phyloP scores from a whole-genome alignment of 1,140 invertebrate genomes.

The Conus ventricosus region DNA sequence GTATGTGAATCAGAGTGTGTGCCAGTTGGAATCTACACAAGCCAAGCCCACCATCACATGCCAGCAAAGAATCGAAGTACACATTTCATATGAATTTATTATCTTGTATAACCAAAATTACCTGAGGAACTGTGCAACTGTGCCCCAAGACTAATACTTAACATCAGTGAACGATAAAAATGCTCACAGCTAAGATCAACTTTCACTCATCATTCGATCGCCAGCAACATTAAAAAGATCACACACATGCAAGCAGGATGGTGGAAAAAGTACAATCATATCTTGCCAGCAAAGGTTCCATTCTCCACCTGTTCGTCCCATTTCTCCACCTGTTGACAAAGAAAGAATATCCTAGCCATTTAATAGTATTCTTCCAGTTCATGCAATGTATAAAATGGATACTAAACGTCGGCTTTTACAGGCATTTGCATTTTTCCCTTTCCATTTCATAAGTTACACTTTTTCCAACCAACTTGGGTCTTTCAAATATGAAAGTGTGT shows the following conservation, averaged over 20 bases:
- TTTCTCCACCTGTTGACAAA: conserved; percentile 81
- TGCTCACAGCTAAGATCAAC: background rate
- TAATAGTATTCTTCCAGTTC: no score
- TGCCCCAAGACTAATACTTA: background rate
- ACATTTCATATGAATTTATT: background rate
- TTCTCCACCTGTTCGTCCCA: conserved; percentile 91
- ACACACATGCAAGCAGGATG: conserved; percentile 31
- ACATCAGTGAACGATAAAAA: background rate
- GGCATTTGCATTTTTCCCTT: no score
- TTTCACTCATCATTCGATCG: conserved; percentile 1
- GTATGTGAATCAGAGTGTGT: no score
- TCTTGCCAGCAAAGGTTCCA: conserved; percentile 86
- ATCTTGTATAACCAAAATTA: background rate
- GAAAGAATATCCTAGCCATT: background rate
- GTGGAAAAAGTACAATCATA: conserved; percentile 63
- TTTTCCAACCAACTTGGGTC: no score
- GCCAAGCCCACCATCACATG: no score
- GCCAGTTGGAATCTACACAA: no score
- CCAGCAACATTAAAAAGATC: conserved; percentile 5
- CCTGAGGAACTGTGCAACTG: background rate
- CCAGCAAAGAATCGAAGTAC: background rate
- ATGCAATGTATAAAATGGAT: no score
- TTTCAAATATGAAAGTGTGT: no score
- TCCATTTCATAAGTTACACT: no score
- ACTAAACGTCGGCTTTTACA: no score